Base-by-base conservation (phyloP, 2,797 vertebrate species). In the Typhlichthys eigenmanni region DNA sequence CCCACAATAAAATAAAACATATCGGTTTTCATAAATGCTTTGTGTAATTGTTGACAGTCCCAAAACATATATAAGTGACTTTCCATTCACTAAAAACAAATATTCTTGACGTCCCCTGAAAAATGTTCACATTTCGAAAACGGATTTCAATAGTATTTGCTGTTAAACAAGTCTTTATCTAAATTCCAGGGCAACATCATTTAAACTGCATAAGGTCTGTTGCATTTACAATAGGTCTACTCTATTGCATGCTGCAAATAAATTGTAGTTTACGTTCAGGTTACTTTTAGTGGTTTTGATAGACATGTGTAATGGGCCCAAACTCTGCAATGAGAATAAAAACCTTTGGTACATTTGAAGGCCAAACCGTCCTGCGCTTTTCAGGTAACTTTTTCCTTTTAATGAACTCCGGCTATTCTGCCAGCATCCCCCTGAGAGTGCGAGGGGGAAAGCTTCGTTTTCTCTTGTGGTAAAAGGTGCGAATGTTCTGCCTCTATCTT, bases 371-470 rank as follows among this genome's bases (percentile, higher is more conserved):
- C 89, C 85, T 85, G 73, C 78, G 83, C 81, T 91, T 88, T 89
- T 86, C 91, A 93, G 91, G 91, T 93, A 91, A 87, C 87, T 88
- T 88, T 85, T 79, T 79, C 76, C 85, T 91, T 83, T 92, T 82
- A 93, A 93, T 92, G 91, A 92, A 94, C 89, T 92, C 84, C 77
- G 91, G 88, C 89, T 88, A 86, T 90, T 92, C 89, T 87, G 86
- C 88, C 89, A 87, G 86, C 82, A 84, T 91, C 87, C 89, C 91
- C 89, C 67, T 75, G 92, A 90, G 91, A 88, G 79, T 68, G 79
- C 70, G 60, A 78, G 69, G 67, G 66, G 72, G 47, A 2, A 56
- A 47, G 50, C 50, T n/a, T 58, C 78, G 69, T 84, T 87, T 89
- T 89, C 87, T 90, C 88, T 90, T 85, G 88, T 87, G 87, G 88